phyloP scores from a whole-genome alignment of 2,113 vertebrate genomes.

The Lepus timidus region DNA sequence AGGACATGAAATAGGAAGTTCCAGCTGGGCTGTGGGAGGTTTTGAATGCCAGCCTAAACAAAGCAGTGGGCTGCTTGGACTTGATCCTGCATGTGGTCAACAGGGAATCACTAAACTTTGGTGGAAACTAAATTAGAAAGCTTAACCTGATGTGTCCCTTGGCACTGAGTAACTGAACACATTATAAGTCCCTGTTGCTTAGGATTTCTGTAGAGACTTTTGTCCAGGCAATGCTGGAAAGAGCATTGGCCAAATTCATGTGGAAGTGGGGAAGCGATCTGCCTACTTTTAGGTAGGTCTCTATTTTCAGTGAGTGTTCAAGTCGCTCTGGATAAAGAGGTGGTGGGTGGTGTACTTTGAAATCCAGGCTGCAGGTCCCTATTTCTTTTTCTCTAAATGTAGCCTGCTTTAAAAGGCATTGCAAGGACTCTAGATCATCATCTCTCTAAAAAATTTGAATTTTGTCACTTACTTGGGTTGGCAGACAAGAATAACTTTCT shows the following conservation, averaged over 20 bases:
- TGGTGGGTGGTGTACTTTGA: neutral
- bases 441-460: neutral
- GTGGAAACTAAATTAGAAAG: constrained; percentile 49
- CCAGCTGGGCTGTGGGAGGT: neutral
- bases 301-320: neutral
- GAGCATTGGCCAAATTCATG: neutral
- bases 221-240: neutral
- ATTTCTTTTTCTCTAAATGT: neutral
- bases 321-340: neutral
- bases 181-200: neutral
- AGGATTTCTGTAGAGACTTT: neutral
- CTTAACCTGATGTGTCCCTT: constrained; percentile 18
- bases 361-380: neutral
- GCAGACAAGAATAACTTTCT: neutral
- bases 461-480: neutral
- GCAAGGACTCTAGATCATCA: neutral
- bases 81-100: neutral
- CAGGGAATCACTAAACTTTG: constrained; percentile 13
- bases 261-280: neutral
- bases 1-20: neutral
- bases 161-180: neutral
- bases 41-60: constrained; percentile 53
- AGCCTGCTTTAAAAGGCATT: neutral
- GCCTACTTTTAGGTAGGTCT: neutral
- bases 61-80: constrained; percentile 49